These are phyloP conservation scores for Scaptomyza flava DNA, from an alignment of 2,888 invertebrate species.

Conservation along the genomic window DNA sequence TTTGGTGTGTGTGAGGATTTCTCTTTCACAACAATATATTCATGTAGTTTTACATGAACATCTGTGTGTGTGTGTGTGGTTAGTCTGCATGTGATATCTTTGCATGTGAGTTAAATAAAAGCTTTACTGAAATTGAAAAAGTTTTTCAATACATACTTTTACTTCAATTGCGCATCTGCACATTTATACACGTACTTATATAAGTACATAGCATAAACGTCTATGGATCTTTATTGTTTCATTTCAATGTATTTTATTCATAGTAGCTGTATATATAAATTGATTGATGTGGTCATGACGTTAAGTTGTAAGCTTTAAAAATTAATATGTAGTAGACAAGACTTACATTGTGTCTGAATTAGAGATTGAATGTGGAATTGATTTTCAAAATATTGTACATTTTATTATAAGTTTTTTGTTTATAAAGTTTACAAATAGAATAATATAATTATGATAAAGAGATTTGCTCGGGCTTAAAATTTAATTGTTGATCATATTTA, in stretches of 20 bases:
- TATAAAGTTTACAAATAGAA: too few relatives aligned
- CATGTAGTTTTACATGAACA: conserved; percentile 40
- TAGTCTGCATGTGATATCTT: conserved; percentile 60
- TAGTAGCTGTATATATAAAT: not conserved
- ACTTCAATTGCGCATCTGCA: conserved; percentile 38
- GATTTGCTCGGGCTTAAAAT: not conserved
- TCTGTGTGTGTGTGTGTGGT: conserved; percentile 13
- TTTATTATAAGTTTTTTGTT: too few relatives aligned
- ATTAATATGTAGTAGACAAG: not conserved
- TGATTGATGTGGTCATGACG: conserved; percentile 5
- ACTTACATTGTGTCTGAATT: not conserved
- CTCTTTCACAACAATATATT: conserved; percentile 61
- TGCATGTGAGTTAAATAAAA: conserved; percentile 69
- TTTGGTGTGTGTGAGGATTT: conserved; percentile 60
- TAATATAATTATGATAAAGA: too few relatives aligned
- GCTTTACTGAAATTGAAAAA: conserved; percentile 77
- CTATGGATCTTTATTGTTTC: conserved; percentile 67
- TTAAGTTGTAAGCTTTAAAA: conserved; percentile 4
- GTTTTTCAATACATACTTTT: conserved; percentile 74
- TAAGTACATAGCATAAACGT: conserved; percentile 1
- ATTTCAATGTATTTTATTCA: conserved; percentile 48
- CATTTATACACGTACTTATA: conserved; percentile 3
- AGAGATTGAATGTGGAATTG: not conserved
- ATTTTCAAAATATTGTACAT: too few relatives aligned
- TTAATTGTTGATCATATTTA: not conserved